Evolutionary conservation across 2,797 vertebrate species (phyloP).

Genomic region (Salmo trutta): DNA sequence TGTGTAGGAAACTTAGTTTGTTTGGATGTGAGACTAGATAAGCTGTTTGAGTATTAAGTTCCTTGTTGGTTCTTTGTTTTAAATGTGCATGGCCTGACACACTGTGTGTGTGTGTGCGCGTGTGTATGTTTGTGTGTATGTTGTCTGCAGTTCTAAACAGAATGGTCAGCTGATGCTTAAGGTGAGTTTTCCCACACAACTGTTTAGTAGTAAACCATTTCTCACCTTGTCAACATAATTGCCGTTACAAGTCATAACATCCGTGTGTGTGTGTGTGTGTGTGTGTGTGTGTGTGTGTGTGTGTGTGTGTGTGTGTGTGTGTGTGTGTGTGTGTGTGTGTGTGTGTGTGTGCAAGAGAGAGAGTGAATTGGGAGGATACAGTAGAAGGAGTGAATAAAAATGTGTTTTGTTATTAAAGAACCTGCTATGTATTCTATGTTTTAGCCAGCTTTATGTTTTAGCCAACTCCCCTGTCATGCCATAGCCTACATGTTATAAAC

Average conservation of each 20-base stretch:
- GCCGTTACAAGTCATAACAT: too few species aligned
- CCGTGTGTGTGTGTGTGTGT: too few species aligned
- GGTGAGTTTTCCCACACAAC: too few species aligned
- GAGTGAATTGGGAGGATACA: background rate
- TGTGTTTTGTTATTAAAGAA: background rate
- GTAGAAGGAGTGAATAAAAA: background rate
- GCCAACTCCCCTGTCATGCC: too few species aligned
- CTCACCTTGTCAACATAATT: too few species aligned
- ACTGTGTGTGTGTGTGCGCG: background rate
- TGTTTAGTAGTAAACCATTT: too few species aligned
- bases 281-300: conserved; percentile 13
- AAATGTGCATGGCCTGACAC: conserved; percentile 12
- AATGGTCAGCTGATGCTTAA: too few species aligned
- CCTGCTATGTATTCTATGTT: background rate
- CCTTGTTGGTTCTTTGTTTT: conserved; percentile 48
- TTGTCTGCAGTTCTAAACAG: background rate
- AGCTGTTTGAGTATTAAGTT: conserved; percentile 41
- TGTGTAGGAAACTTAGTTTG: conserved; percentile 13
- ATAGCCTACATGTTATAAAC: background rate
- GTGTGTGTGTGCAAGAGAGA: background rate
- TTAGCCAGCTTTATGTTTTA: background rate
- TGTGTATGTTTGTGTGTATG: background rate
- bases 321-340: conserved; percentile 39
- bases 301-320: conserved; percentile 39
- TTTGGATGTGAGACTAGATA: conserved; percentile 36